Base-by-base conservation (phyloP, 2,797 vertebrate genomes). In the Hirundo rustica region DNA sequence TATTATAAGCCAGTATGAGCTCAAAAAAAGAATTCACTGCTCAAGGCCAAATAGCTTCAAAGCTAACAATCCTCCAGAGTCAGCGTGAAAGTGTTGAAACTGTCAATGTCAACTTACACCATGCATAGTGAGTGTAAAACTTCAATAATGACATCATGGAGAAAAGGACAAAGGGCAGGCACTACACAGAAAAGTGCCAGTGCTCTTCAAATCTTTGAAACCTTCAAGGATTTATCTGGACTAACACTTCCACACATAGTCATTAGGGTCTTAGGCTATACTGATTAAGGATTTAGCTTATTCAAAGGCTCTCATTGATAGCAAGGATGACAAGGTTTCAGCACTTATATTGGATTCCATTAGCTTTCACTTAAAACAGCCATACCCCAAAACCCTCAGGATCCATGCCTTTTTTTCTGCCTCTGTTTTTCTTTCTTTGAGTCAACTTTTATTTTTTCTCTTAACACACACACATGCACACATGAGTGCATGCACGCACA, bases 41-140 rank as follows among this genome's bases (percentile, higher is more conserved):
- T 99, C 98, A 99, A 98, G 99, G 98, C 98, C 98, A 99, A 98
- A 99, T 98, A 99, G 98, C 98, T 99, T 99, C 99, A 99, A 99
- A 99, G 99, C 98, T 98, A 98, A 98, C 98, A 98, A 99, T 98
- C 98, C 99, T 98, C 99, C 96, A 97, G 99, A 98, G 99, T 97
- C 98, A 91, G 98, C 97, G 97, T 98, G 98, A 98, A 98, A 98
- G 98, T 98, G 98, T 98, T 98, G 97, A 99, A 99, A 98, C 98
- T 98, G 99, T 99, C 99, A 98, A 98, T 99, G 98, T 99, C 98
- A 99, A 99, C 98, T 98, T 98, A 98, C 98, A 98, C 98, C 97
- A 97, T 84, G 98, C 98, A 97, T 97, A 98, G 98, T 96, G 97
- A 97, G 98, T 98, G 98, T 97, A 98, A 98, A 98, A 98, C 99